Percentiles rank a stretch among this genome's conserved stretches.
Conservation (phyloP, 1,140 invertebrate species). For the silkworm (Bombyx mori) region DNA sequence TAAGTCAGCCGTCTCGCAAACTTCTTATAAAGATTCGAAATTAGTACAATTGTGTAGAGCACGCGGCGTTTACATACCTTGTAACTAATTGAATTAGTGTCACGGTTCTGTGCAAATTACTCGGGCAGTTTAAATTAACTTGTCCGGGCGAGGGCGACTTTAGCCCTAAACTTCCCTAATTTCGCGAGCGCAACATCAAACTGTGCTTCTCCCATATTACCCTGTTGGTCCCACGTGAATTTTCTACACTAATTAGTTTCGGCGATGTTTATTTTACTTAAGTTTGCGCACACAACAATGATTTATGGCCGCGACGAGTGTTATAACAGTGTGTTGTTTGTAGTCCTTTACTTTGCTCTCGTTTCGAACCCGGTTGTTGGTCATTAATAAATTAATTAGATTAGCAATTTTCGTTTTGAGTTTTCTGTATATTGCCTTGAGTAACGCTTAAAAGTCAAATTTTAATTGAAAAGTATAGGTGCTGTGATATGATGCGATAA, state of each 20-base stretch:
- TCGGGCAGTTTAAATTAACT: slow-evolving; percentile 69
- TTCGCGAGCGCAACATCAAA: slow-evolving; percentile 68
- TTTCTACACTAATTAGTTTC: slow-evolving; percentile 67
- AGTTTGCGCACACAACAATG: slow-evolving; percentile 52
- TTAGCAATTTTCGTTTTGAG: slow-evolving; percentile 1
- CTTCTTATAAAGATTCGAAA: slow-evolving; percentile 5
- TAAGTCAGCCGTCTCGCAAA: neutral
- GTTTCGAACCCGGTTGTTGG: neutral
- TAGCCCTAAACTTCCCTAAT: slow-evolving; percentile 67
- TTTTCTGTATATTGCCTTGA: neutral
- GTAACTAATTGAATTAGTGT: slow-evolving; percentile 65
- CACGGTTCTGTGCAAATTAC: slow-evolving; percentile 64
- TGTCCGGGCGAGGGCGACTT: slow-evolving; percentile 62
- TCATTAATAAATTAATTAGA: neutral
- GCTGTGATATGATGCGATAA: too few relatives aligned
- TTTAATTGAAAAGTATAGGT: too few relatives aligned
- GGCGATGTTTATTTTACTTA: slow-evolving; percentile 62
- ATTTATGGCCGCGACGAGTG: slow-evolving; percentile 51
- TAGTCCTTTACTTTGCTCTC: slow-evolving; percentile 4
- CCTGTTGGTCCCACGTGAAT: slow-evolving; percentile 64
- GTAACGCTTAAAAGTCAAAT: neutral
- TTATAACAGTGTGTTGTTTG: slow-evolving; percentile 13
- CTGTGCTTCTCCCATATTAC: slow-evolving; percentile 63
- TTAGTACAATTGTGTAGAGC: slow-evolving; percentile 13
- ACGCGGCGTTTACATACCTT: slow-evolving; percentile 47